A percentile compares a stretch with the other conserved stretches of the same genome.
Conservation (phyloP, 1,140 invertebrate genomes). For the Drosophila tropicalis region DNA sequence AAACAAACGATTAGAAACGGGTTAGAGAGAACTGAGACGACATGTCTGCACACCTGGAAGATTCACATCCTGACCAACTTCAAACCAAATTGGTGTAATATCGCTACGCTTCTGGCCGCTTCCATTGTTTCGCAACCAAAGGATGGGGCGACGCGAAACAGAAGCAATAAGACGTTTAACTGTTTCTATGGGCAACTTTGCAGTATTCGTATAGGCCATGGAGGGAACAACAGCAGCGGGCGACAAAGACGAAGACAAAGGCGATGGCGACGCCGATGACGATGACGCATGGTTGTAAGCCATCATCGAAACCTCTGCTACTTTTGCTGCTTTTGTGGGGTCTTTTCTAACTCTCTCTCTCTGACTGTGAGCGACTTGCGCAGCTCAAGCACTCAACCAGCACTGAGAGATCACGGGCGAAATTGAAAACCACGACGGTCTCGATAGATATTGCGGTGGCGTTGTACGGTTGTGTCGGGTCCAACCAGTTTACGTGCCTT, state of each 20-base stretch:
- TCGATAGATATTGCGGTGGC: slow-evolving; percentile 36
- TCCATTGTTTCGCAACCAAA: slow-evolving; percentile 68
- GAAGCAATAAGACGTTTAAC: slow-evolving; percentile 73
- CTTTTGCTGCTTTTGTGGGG: neutral
- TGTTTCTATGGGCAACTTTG: slow-evolving; percentile 72
- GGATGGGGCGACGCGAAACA: slow-evolving; percentile 65
- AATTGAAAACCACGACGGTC: slow-evolving; percentile 36
- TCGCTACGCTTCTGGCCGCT: slow-evolving; percentile 72
- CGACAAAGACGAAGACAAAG: slow-evolving; percentile 44
- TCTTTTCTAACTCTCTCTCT: slow-evolving; percentile 14
- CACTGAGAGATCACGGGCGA: slow-evolving; percentile 66
- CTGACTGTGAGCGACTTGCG: slow-evolving; percentile 54
- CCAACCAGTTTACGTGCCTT: slow-evolving; percentile 80
- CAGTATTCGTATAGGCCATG: slow-evolving; percentile 71
- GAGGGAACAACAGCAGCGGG: slow-evolving; percentile 39
- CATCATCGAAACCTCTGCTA: slow-evolving; percentile 51
- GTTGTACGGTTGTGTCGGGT: slow-evolving; percentile 15
- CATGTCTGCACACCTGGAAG: slow-evolving; percentile 58
- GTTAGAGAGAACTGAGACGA: too few species aligned
- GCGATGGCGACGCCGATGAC: slow-evolving; percentile 38
- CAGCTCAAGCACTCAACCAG: slow-evolving; percentile 72
- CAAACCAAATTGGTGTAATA: slow-evolving; percentile 73
- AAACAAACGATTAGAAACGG: too few species aligned
- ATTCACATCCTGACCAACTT: slow-evolving; percentile 75
- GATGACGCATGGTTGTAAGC: slow-evolving; percentile 73